Base-by-base conservation (phyloP, 2,113 vertebrate species). In the Aldabrachelys gigantea region DNA sequence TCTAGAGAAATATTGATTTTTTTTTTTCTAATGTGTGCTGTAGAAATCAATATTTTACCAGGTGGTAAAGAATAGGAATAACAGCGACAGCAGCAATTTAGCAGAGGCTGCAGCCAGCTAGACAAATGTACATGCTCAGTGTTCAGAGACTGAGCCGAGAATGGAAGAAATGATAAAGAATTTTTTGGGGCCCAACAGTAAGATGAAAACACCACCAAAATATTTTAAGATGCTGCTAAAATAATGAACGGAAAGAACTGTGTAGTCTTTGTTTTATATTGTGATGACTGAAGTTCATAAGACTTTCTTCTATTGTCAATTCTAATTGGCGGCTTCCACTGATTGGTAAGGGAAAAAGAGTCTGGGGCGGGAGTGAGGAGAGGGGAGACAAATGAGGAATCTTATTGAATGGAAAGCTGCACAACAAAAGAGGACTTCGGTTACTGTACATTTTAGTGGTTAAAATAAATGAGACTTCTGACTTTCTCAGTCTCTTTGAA, bases 261-360 rank as follows among this genome's bases (percentile, higher is more conserved):
- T 80, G 17, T 31, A 65, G 54, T 52, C 3, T 80, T 29, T 87
- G 65, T 94, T 98, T 97, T 95, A 95, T 97, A 93, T 88, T 93
- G 88, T 95, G 91, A 93, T 93, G 93, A 95, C 82, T 94, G 88
- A 97, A 94, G 90, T 90, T 88, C 62, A 41, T 93, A 95, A 95
- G 50, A 82, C 72, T 97, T 97, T 95, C 25, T 97, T 95, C 91
- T 98, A 56, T 96, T 97, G 94, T 96, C 93, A 90, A 0, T 91
- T 80, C 41, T 96, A 94, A 97, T 91, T 96, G 95, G 87, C 21
- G 2, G 54, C 93, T 93, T 96, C 82, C 87, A 80, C 86, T 92
- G 80, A 90, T 95, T 94, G 95, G 85, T 10, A 91, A 65, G 62
- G 91, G 19, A 17, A 81, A 89, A 85, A 38, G 54, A 72, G 75